Evolutionary conservation across 2,113 vertebrate genomes (phyloP).

Genomic region (Paracanthobrama guichenoti): DNA sequence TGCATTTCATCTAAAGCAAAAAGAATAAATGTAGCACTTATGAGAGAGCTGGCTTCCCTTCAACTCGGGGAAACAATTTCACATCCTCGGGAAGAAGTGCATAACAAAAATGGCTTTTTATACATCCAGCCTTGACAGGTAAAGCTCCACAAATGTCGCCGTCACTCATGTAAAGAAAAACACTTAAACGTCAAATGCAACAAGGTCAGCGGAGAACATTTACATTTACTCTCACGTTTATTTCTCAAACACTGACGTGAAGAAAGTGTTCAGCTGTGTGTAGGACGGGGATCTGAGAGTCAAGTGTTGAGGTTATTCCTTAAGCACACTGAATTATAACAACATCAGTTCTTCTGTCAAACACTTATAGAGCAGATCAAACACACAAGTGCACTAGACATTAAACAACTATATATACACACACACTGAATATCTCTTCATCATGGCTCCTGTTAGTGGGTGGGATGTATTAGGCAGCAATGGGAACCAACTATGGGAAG

Average conservation of each 20-base stretch:
- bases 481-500: too few species aligned
- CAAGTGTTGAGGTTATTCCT: too few species aligned
- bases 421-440: too few species aligned
- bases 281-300: too few species aligned
- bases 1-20: neutral
- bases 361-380: too few species aligned
- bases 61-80: neutral
- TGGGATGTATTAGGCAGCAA: too few species aligned
- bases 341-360: too few species aligned
- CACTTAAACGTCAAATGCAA: neutral
- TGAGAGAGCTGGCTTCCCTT: neutral
- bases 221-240: neutral
- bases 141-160: neutral
- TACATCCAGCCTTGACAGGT: neutral
- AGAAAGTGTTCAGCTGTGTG: neutral
- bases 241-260: neutral
- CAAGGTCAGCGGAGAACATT: neutral
- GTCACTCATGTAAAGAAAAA: neutral
- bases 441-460: too few species aligned
- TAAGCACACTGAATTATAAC: too few species aligned
- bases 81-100: neutral
- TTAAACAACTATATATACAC: too few species aligned
- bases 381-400: too few species aligned
- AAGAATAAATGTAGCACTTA: neutral
- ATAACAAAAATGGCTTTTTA: neutral